Conservation (phyloP, 2,797 vertebrate genomes). For the Meriones psammophilus region DNA sequence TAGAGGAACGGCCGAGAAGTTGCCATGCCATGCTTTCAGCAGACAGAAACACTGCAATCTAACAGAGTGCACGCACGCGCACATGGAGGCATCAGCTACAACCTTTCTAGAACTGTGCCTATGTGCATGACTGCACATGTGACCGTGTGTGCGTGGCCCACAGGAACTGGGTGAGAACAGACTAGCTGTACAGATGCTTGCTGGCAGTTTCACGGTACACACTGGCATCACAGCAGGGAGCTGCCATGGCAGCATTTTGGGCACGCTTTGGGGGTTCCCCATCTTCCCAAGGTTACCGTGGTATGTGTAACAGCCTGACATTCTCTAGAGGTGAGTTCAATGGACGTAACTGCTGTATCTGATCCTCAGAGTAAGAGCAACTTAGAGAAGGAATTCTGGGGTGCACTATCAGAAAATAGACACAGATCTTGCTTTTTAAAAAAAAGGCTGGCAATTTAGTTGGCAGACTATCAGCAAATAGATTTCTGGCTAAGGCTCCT, state of each 20-base stretch:
- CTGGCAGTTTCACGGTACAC: neutral
- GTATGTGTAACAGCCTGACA: neutral
- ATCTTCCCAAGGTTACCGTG: slow-evolving; percentile 38
- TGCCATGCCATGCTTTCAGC: neutral
- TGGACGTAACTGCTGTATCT: neutral
- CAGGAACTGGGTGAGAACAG: neutral
- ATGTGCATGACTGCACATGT: neutral
- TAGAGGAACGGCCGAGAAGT: slow-evolving; percentile 55
- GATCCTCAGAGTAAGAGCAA: slow-evolving; percentile 45
- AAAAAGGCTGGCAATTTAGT: neutral
- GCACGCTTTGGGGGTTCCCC: neutral
- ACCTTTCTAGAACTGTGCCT: slow-evolving; percentile 9
- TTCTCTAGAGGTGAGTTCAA: neutral
- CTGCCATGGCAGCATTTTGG: neutral
- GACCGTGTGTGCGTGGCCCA: neutral
- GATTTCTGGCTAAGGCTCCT: neutral
- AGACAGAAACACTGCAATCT: neutral
- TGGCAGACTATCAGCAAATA: slow-evolving; percentile 19
- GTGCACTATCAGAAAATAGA: neutral
- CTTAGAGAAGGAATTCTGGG: slow-evolving; percentile 40
- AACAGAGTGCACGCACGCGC: neutral
- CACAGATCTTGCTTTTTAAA: neutral
- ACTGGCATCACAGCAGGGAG: neutral
- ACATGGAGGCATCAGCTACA: neutral
- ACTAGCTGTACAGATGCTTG: neutral